Conservation (phyloP, 1,140 invertebrate species). For the Pogonognathellus flavescens region DNA sequence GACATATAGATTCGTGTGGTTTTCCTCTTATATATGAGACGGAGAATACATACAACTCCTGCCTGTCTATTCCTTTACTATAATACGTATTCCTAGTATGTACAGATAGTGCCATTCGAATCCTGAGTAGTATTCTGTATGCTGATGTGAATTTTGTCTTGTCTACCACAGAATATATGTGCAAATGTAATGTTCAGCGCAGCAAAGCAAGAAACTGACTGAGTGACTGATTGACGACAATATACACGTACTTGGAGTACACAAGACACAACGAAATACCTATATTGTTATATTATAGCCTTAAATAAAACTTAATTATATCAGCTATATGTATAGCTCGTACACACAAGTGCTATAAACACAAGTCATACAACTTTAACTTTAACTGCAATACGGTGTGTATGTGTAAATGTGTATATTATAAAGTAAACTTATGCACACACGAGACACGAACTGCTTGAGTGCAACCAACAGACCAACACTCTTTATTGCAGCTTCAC, state of each 20-base stretch:
- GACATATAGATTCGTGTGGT: too few relatives aligned
- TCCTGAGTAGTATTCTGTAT: neutral
- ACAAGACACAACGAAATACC: too few relatives aligned
- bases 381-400: neutral
- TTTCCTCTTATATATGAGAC: too few relatives aligned
- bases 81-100: neutral
- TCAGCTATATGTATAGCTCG: too few relatives aligned
- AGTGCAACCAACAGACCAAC: too few relatives aligned
- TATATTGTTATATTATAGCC: too few relatives aligned
- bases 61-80: neutral
- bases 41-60: neutral
- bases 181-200: neutral
- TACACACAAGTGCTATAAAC: neutral
- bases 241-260: too few relatives aligned
- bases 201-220: slow-evolving; percentile 23
- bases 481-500: neutral
- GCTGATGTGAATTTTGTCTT: slow-evolving; percentile 12
- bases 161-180: neutral
- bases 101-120: slow-evolving; percentile 9
- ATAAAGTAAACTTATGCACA: too few relatives aligned
- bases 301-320: neutral
- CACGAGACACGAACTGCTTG: too few relatives aligned
- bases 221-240: too few relatives aligned
- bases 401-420: too few relatives aligned
- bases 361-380: neutral